Evolutionary conservation across 2,113 vertebrate genomes (phyloP), one percentile per base, ranked within the genome.

Genomic region (Neomonachus schauinslandi): DNA sequence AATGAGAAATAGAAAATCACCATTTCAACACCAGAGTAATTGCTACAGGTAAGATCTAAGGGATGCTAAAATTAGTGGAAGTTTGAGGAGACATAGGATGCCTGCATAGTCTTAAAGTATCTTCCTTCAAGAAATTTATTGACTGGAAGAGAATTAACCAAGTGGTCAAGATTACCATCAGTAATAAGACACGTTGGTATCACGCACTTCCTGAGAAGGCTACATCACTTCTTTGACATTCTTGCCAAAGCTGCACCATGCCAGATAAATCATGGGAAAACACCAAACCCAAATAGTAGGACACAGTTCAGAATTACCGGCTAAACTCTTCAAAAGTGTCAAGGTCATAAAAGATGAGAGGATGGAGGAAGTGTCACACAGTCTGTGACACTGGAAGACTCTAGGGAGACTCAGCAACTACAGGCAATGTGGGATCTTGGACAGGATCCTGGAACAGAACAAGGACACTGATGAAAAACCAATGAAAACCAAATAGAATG

Each of bases 171-270:
- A 2, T 76, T 46, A 46, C 61, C 19, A 31, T 2, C 13, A 1
- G 22, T 6, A 9, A 16, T 11, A 11, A 93, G 36, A 61, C 2
- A 0, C 1, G 14, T 12, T 13, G 4, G 2, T 13, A 39, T 46
- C 74, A 51, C 1, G 0, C 0, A 5, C 39, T 39, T n/a, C 28
- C 81, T 5, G 26, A 51, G 67, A 51, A 82, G 49, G 31, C 59
- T 0, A 7, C 42, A 8, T 8, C 33, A 2, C 15, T 36, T 71
- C 15, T 19, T 26, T 6, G 15, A 7, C 69, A 13, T 69, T 80
- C 14, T 28, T 33, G 4, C 46, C 49, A 14, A 39, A 67, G 39
- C 18, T 57, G n/a, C 28, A 2, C 13, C 36, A 49, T 12, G 36
- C 65, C 57, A 19, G 19, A 69, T 6, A 31, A 22, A 11, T 16